Evolutionary conservation across 2,797 vertebrate species (phyloP).

Genomic region (Lutjanus argentimaculatus): DNA sequence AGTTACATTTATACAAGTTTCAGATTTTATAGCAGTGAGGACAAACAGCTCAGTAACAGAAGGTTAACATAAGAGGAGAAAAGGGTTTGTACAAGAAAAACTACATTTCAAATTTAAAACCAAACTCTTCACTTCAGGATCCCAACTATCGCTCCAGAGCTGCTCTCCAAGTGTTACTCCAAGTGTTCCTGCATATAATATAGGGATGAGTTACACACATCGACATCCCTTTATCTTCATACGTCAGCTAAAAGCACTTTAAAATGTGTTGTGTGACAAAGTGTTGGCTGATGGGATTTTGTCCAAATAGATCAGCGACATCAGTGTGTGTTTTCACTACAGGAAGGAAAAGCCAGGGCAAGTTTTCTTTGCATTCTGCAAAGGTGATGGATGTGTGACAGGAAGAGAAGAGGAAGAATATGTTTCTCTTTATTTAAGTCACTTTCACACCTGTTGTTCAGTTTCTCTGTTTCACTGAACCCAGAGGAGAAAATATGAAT

Average conservation of each 20-base stretch:
- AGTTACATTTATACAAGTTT: too few species aligned
- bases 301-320: background rate
- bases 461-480: background rate
- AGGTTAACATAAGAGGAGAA: too few species aligned
- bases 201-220: background rate
- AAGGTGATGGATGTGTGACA: background rate
- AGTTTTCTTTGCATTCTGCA: background rate
- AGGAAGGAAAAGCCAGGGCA: background rate
- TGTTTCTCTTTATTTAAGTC: background rate
- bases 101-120: too few species aligned
- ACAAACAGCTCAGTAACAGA: too few species aligned
- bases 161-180: too few species aligned
- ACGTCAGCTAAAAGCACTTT: background rate
- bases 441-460: too few species aligned
- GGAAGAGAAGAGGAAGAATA: too few species aligned
- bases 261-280: background rate
- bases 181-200: too few species aligned
- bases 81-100: too few species aligned
- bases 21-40: too few species aligned
- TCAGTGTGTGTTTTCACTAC: background rate
- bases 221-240: background rate
- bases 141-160: too few species aligned
- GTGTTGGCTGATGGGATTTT: background rate
- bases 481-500: background rate
- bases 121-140: too few species aligned